Conservation (phyloP, 2,113 vertebrate species). For the Gymnorhina tibicen region DNA sequence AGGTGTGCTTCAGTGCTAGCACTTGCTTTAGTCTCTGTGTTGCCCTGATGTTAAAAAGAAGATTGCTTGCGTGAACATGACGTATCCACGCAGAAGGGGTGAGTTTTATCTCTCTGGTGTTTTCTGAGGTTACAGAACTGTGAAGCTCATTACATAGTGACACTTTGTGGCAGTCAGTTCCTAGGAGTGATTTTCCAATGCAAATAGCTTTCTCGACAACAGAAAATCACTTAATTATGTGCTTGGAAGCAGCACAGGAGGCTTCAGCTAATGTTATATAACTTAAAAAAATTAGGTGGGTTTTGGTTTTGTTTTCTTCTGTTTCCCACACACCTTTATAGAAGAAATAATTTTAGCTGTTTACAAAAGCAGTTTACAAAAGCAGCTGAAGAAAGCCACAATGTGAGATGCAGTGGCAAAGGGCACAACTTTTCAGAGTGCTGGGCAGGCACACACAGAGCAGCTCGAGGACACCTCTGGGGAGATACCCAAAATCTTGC, state of each 20-base stretch:
- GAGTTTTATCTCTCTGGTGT: neutral
- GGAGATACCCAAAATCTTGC: neutral
- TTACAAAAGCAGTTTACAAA: neutral
- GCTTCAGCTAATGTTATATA: neutral
- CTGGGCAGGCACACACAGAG: neutral
- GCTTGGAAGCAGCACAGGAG: neutral
- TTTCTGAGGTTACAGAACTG: neutral
- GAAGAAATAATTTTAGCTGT: neutral
- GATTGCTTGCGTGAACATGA: neutral
- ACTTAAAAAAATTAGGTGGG: neutral
- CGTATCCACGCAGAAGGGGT: accelerated
- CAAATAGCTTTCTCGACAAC: neutral
- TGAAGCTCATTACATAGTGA: neutral
- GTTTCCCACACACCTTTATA: neutral
- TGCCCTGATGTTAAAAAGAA: neutral
- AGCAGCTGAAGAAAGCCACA: neutral
- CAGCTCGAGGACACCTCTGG: neutral
- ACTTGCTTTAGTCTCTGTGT: neutral
- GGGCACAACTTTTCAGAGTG: neutral
- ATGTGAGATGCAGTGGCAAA: neutral
- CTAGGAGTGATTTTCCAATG: neutral
- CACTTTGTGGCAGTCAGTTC: neutral
- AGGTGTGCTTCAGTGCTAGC: neutral
- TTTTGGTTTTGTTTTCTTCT: neutral
- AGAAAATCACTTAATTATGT: neutral